These are phyloP conservation scores for Malurus splendens DNA, from an alignment of 2,797 vertebrate genomes.

Conservation along the genomic window DNA sequence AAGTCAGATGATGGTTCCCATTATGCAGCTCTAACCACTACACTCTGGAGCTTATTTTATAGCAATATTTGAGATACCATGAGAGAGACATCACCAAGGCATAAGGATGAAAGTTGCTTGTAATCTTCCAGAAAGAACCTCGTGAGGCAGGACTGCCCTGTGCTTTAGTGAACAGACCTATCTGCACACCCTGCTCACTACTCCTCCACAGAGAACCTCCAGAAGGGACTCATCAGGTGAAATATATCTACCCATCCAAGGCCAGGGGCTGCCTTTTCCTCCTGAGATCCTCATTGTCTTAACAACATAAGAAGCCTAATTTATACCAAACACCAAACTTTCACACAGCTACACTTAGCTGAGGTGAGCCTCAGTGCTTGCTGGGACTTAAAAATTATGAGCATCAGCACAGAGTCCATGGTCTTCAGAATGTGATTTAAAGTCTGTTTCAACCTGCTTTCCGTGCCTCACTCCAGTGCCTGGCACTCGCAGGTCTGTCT, in stretches of 20 bases:
- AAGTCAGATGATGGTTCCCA: not conserved
- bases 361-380: not conserved
- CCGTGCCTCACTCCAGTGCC: not conserved
- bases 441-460: not conserved
- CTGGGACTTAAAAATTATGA: accelerated
- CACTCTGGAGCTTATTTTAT: not conserved
- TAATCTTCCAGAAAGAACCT: not conserved
- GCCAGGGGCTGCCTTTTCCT: not conserved
- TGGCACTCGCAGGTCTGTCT: not conserved
- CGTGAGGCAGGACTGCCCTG: not conserved
- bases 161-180: not conserved
- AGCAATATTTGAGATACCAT: accelerated
- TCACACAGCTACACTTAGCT: not conserved
- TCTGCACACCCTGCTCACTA: not conserved
- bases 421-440: not conserved
- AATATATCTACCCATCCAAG: not conserved
- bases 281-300: not conserved
- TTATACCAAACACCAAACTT: not conserved
- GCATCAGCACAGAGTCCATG: not conserved
- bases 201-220: not conserved
- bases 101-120: not conserved
- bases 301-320: not conserved
- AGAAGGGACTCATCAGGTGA: not conserved
- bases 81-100: accelerated
- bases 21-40: not conserved